A percentile compares a stretch with the other conserved stretches of the same genome.
These are phyloP conservation scores for Oreochromis niloticus DNA, from an alignment of 2,113 vertebrate genomes.

Conservation along the genomic window DNA sequence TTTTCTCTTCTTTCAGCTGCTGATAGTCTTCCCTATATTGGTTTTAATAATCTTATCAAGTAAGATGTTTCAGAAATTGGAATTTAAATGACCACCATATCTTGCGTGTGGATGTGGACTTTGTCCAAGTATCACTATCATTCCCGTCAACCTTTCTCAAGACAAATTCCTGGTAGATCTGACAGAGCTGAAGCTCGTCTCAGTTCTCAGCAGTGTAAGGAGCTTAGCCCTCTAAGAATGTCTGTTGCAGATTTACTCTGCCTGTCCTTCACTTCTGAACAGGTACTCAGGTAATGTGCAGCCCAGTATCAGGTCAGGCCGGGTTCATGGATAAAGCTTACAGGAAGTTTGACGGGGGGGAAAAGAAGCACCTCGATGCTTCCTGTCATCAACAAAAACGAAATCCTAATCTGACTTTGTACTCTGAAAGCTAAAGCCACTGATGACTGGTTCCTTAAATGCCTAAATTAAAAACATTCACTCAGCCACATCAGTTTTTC, in stretches of 20 bases:
- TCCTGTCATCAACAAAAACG: background rate
- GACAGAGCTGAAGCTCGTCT: background rate
- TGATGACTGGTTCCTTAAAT: background rate
- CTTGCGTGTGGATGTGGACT: background rate
- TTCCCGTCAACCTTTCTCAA: background rate
- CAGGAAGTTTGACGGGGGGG: fast-evolving
- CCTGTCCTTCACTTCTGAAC: constrained; percentile 4
- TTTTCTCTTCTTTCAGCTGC: background rate
- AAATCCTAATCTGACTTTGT: background rate
- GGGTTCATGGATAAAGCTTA: background rate
- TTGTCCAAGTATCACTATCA: background rate
- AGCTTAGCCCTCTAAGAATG: constrained; percentile 52
- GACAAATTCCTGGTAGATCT: background rate
- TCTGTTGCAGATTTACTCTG: constrained; percentile 26
- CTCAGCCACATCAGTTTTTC: background rate
- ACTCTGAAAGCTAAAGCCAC: background rate
- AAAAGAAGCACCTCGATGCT: background rate
- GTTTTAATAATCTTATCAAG: background rate
- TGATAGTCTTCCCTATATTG: background rate
- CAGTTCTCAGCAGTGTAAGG: constrained; percentile 17
- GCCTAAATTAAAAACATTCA: background rate
- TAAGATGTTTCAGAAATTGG: background rate
- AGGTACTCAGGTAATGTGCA: background rate
- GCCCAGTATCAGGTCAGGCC: background rate
- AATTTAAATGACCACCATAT: background rate